Evolutionary conservation across 2,797 vertebrate species (phyloP), one percentile per base, ranked within the genome.

Genomic region (Leptodactylus fallax): DNA sequence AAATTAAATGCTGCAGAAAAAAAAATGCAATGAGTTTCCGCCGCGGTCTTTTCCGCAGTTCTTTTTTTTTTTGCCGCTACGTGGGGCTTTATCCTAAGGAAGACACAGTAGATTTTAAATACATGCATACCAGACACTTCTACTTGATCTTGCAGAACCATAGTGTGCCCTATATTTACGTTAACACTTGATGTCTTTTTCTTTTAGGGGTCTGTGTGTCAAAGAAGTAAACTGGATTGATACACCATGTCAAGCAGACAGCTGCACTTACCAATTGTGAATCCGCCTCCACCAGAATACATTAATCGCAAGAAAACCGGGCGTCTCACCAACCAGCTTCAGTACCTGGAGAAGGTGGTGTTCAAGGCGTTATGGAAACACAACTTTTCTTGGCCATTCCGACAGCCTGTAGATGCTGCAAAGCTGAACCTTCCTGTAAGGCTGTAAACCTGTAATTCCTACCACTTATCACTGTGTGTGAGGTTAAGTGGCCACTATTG

Each of bases 371-470:
- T 99, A 81, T 98, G 97, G 97, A 95, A 87, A 78, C 97, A 99
- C 92, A 93, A 95, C 7, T 97, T 97, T 74, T 97, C 98, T 0
- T 99, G 98, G 98, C 98, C 98, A 0, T 99, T 99, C 92, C 96
- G 95, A 7, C 94, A 96, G 78, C 98, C 98, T 47, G 98, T 99
- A 45, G 97, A 99, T 91, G 97, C 97, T 17, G 96, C 95, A 87
- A 93, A 93, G 6, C 93, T 99, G 72, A 92, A 94, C 85, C 94
- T 99, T 86, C 98, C 98, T 80, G 98, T 99, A 95, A 97, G 98
- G 21, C 7, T 51, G 56, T 49, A 7, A 60, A n/a, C 21, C 12
- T 72, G 53, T 72, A n/a, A 72, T 19, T 10, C 72, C 19, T 12
- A 2, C 6, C 13, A 8, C 13, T 3, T 21, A 21, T 5, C 1